Base-by-base conservation (phyloP, 2,888 invertebrate genomes). In the Neoascia interrupta region DNA sequence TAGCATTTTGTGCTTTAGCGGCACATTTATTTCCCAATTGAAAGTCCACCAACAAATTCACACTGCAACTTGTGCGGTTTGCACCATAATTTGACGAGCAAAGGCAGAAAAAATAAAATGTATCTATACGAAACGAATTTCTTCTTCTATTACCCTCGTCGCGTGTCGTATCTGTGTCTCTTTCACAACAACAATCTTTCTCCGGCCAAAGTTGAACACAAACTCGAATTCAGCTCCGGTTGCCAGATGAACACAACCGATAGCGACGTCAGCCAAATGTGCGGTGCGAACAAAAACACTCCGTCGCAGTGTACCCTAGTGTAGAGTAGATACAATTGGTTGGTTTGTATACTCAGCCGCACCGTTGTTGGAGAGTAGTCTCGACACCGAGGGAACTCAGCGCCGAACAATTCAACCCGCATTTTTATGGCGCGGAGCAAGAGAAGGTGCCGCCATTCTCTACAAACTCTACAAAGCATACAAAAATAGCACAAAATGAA, bases 221-320 rank as follows among this genome's bases (percentile, higher is more conserved):
- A 79, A 79, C 79, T 79, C 79, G 73, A 73, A 79, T 61, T 61
- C 73, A 79, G 73, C 79, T 79, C 66, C 79, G 79, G 66, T 63
- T 79, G 60, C 54, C 66, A 73, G 79, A 79, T 79, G 79, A 79
- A 79, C 54, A 73, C 79, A 79, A 68, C 79, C 79, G 73, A 79
- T 79, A 79, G 66, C 66, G 19, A 73, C 56, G 79, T 73, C 79
- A 49, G 79, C 72, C 72, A 36, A 66, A 56, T 74, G 68, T 74
- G 58, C 60, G 39, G 58, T 58, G 60, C 60, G 69, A 69, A 61
- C 60, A 41, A 79, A 72, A 79, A 73, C 72, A 73, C 73, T 73
- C 41, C 43, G 60, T 54, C 66, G 54, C 47, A 79, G 73, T 63
- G 43, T 79, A 79, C 73, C 79, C 79, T 51, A 66, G 76, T 72